Conservation (phyloP, 2,113 vertebrate species). For the Pelmatolapia mariae region DNA sequence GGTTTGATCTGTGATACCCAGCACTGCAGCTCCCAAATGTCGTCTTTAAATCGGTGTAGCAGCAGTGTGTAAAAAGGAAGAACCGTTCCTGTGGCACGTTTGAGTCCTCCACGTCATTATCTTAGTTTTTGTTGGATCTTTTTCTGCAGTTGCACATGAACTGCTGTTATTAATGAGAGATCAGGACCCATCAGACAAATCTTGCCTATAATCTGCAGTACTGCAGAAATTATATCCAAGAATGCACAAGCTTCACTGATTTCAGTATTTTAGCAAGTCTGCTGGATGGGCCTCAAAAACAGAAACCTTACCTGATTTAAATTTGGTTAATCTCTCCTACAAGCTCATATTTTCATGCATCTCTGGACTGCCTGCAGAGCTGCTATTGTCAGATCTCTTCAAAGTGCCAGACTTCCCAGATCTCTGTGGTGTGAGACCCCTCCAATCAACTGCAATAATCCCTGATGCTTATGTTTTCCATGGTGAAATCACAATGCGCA, state of each 20-base stretch:
- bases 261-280: not conserved
- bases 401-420: not conserved
- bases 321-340: not conserved
- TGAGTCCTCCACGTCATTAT: not conserved
- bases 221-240: not conserved
- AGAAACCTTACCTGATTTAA: not conserved
- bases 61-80: not conserved
- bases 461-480: not conserved
- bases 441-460: not conserved
- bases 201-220: not conserved
- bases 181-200: not conserved
- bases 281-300: not conserved
- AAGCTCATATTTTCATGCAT: not conserved
- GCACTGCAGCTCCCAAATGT: not conserved
- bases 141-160: not conserved
- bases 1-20: not conserved
- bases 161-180: not conserved
- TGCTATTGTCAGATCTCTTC: not conserved
- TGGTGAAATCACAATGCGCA: accelerated
- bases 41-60: not conserved
- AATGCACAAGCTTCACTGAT: not conserved
- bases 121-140: not conserved
- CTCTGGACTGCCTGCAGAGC: not conserved
- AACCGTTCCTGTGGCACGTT: not conserved
- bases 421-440: not conserved